Percentiles rank a stretch among this genome's conserved stretches.
These are phyloP conservation scores for Eristalis arbustorum DNA, from an alignment of 2,888 invertebrate genomes.

Conservation along the genomic window DNA sequence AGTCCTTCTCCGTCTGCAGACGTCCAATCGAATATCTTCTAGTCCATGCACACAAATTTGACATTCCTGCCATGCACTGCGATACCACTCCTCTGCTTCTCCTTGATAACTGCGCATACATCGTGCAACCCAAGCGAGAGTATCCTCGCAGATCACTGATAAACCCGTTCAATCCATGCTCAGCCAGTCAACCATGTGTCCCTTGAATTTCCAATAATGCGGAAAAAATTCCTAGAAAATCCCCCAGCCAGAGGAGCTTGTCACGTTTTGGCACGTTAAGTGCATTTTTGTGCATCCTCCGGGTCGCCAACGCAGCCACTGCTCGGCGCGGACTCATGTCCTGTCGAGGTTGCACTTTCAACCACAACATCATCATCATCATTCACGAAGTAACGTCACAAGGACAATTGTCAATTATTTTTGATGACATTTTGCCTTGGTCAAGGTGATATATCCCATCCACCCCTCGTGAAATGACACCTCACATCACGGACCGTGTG, in stretches of 20 bases:
- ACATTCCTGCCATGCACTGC: too few species aligned
- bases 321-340: too few species aligned
- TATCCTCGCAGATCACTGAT: background rate
- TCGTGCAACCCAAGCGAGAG: background rate
- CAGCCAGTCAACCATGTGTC: background rate
- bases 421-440: conserved; percentile 46
- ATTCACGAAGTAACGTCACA: background rate
- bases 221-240: background rate
- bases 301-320: background rate
- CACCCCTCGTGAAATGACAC: background rate
- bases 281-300: background rate
- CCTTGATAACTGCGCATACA: too few species aligned
- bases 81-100: too few species aligned
- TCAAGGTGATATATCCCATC: conserved; percentile 16
- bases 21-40: too few species aligned
- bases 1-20: too few species aligned
- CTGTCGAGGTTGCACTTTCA: background rate
- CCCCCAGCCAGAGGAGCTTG: background rate
- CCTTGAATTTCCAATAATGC: background rate
- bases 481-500: background rate
- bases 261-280: conserved; percentile 21
- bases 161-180: background rate
- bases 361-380: background rate
- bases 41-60: too few species aligned
- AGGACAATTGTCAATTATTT: conserved; percentile 66